phyloP scores from a whole-genome alignment of 2,888 invertebrate genomes.

The Saturnia pavonia region DNA sequence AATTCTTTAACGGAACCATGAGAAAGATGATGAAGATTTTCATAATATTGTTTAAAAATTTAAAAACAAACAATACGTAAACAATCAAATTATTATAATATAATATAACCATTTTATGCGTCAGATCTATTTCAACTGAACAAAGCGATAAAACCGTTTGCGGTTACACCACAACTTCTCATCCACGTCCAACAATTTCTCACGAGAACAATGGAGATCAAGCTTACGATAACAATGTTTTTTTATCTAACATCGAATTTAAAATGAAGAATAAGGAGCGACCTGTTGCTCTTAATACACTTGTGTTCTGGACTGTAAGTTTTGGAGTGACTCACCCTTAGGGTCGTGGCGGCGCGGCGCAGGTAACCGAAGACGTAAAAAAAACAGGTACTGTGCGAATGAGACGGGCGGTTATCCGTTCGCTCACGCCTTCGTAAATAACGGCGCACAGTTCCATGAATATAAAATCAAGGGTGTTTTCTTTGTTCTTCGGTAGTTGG shows the following conservation, averaged over 20 bases:
- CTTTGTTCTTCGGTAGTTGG: conserved; percentile 15
- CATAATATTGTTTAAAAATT: background rate
- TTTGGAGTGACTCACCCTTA: conserved; percentile 12
- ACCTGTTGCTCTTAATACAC: conserved; percentile 14
- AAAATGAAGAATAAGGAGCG: conserved; percentile 10
- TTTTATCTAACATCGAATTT: conserved; percentile 16
- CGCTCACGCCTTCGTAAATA: conserved; percentile 3
- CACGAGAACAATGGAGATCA: conserved; percentile 13
- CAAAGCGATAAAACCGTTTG: conserved; percentile 13
- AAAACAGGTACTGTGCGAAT: conserved; percentile 34
- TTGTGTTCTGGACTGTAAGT: conserved; percentile 16
- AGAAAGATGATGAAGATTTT: background rate
- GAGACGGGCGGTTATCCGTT: conserved; percentile 28
- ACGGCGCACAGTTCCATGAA: conserved; percentile 18
- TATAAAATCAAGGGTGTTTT: conserved; percentile 20
- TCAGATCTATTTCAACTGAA: conserved; percentile 7
- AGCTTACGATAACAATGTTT: conserved; percentile 14
- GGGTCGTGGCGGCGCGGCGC: conserved; percentile 9
- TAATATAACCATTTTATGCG: conserved; percentile 4
- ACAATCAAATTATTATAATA: background rate
- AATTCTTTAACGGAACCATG: background rate
- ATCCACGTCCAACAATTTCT: conserved; percentile 15
- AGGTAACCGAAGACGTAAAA: conserved; percentile 22
- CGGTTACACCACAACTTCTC: conserved; percentile 13
- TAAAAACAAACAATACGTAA: background rate